These are phyloP conservation scores for Drosophila kurseongensis DNA, from an alignment of 1,140 invertebrate species.

Conservation along the genomic window DNA sequence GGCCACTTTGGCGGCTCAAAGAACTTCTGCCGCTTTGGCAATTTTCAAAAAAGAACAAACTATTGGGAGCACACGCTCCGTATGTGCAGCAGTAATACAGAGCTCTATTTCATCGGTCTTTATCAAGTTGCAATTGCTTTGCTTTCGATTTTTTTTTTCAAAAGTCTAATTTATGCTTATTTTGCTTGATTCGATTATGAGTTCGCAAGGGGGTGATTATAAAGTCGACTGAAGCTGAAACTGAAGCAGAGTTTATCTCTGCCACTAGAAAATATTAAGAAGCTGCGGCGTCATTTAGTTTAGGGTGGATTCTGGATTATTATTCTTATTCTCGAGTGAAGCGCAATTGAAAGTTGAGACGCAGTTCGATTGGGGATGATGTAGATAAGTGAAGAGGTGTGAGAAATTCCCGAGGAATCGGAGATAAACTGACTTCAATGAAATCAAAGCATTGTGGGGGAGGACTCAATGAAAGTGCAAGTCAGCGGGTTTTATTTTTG, in stretches of 20 bases:
- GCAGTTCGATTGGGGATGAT: constrained; percentile 27
- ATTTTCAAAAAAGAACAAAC: not conserved
- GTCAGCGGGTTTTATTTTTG: not conserved
- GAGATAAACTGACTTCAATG: constrained; percentile 2
- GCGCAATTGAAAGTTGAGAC: constrained; percentile 41
- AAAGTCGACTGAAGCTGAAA: not conserved
- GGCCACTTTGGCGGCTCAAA: constrained; percentile 27
- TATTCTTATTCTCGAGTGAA: constrained; percentile 11
- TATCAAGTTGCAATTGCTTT: constrained; percentile 34
- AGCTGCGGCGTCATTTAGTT: constrained; percentile 44
- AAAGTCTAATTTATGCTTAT: constrained; percentile 26
- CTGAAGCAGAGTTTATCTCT: constrained; percentile 11
- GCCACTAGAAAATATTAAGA: constrained; percentile 13
- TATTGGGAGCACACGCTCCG: constrained; percentile 18
- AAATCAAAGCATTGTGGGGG: not conserved
- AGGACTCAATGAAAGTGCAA: constrained; percentile 2
- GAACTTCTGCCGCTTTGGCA: constrained; percentile 18
- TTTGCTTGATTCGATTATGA: constrained; percentile 10
- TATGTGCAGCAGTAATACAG: constrained; percentile 14
- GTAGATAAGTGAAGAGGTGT: constrained; percentile 1
- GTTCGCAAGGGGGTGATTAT: not conserved
- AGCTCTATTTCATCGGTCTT: constrained; percentile 13
- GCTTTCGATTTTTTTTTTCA: constrained; percentile 2
- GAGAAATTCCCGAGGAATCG: constrained; percentile 1
- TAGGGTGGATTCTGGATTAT: constrained; percentile 34